These are phyloP conservation scores for Pseudolaguvia tuberculata DNA, from an alignment of 2,113 vertebrate genomes.

Conservation along the genomic window DNA sequence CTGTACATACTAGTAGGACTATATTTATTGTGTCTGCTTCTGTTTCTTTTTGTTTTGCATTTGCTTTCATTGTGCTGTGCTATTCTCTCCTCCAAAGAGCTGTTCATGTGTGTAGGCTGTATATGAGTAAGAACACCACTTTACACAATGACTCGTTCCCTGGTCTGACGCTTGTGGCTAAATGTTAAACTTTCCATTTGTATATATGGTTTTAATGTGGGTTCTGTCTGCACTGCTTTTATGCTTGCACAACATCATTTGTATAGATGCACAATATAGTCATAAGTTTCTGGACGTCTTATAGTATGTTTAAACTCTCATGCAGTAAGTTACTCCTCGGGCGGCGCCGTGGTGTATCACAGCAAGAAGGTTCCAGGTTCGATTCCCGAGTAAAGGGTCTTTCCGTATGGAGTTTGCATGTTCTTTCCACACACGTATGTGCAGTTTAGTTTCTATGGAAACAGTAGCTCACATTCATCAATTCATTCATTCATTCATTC, in stretches of 20 bases:
- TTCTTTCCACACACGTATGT: too few relatives aligned
- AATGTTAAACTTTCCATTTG: conserved; percentile 12
- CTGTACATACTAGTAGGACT: background rate
- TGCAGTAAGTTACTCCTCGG: too few relatives aligned
- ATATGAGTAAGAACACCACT: conserved; percentile 17
- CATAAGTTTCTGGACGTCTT: too few relatives aligned
- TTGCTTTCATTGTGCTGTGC: conserved; percentile 3
- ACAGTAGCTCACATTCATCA: too few relatives aligned
- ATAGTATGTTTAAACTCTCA: too few relatives aligned
- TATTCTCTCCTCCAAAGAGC: conserved; percentile 6
- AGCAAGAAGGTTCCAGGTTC: too few relatives aligned
- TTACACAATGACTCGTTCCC: conserved; percentile 29
- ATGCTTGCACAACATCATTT: background rate
- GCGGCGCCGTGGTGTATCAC: too few relatives aligned
- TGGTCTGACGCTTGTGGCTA: conserved; percentile 5
- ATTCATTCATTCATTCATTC: too few relatives aligned
- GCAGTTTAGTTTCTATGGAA: too few relatives aligned
- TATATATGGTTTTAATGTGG: background rate
- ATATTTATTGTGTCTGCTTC: background rate
- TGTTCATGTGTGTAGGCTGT: conserved; percentile 22
- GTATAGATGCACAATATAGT: background rate
- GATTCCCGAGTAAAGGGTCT: too few relatives aligned
- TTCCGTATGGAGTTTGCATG: too few relatives aligned
- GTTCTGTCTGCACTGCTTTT: background rate
- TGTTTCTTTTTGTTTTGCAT: background rate